Evolutionary conservation across 2,888 invertebrate species (phyloP).

Genomic region (Dryococelus australis): DNA sequence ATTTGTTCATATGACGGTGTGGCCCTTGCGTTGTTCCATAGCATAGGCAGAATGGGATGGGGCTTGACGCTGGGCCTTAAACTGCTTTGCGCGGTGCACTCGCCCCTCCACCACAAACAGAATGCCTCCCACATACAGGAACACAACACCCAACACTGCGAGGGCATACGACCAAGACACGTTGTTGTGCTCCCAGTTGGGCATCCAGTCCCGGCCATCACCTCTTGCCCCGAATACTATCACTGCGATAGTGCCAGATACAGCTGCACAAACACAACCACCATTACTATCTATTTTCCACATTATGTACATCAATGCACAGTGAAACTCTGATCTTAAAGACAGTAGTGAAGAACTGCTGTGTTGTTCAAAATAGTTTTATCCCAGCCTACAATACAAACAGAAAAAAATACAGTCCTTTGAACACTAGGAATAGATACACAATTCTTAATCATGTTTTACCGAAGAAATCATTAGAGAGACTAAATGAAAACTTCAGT

Average conservation of each 20-base stretch:
- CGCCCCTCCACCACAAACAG: conserved; percentile 85
- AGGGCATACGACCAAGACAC: conserved; percentile 94
- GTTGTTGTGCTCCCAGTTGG: conserved; percentile 94
- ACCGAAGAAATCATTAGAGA: too few relatives aligned
- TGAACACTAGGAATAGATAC: too few relatives aligned
- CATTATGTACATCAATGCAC: too few relatives aligned
- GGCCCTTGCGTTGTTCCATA: conserved; percentile 69
- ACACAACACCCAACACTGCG: conserved; percentile 79
- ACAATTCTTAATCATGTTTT: too few relatives aligned
- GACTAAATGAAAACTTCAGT: too few relatives aligned
- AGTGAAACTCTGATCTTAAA: too few relatives aligned
- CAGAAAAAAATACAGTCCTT: too few relatives aligned
- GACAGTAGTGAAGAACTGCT: too few relatives aligned
- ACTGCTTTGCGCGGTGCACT: conserved; percentile 75
- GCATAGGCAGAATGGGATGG: conserved; percentile 67
- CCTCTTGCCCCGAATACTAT: conserved; percentile 90
- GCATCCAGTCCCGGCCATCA: conserved; percentile 94
- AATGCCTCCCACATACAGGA: conserved; percentile 77
- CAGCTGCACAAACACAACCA: conserved; percentile 59
- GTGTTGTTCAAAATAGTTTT: too few relatives aligned
- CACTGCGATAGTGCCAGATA: conserved; percentile 83
- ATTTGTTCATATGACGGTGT: conserved; percentile 72
- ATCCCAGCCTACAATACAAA: too few relatives aligned
- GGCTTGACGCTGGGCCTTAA: conserved; percentile 59
- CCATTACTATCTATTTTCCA: not conserved